Evolutionary conservation across 2,113 vertebrate genomes (phyloP).

Genomic region (Nipponia nippon): DNA sequence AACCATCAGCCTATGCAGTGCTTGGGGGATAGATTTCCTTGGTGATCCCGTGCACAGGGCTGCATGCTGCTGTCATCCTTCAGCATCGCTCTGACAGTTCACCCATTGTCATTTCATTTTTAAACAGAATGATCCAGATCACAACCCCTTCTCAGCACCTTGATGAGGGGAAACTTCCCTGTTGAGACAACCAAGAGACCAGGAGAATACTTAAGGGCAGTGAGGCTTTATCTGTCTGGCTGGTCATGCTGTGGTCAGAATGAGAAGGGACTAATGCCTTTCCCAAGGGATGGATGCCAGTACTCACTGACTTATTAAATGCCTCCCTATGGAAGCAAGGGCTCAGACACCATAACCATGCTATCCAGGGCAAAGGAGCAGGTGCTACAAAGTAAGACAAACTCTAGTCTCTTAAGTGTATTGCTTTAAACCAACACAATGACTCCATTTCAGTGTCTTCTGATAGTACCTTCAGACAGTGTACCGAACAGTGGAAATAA

Average conservation of each 20-base stretch:
- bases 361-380: not conserved
- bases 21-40: not conserved
- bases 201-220: not conserved
- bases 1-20: not conserved
- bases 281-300: not conserved
- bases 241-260: not conserved
- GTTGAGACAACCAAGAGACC: not conserved
- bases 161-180: not conserved
- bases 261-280: not conserved
- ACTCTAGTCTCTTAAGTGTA: not conserved
- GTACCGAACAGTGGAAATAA: not conserved
- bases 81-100: not conserved
- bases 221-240: not conserved
- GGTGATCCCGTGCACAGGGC: not conserved
- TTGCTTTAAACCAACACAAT: not conserved
- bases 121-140: not conserved
- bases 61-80: not conserved
- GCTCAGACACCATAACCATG: not conserved
- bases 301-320: not conserved
- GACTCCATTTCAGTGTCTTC: not conserved
- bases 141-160: not conserved
- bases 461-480: not conserved
- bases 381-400: not conserved
- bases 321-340: not conserved
- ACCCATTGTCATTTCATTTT: not conserved